Evolutionary conservation across 2,888 invertebrate species (phyloP).

Genomic region (Tridacna crocea): DNA sequence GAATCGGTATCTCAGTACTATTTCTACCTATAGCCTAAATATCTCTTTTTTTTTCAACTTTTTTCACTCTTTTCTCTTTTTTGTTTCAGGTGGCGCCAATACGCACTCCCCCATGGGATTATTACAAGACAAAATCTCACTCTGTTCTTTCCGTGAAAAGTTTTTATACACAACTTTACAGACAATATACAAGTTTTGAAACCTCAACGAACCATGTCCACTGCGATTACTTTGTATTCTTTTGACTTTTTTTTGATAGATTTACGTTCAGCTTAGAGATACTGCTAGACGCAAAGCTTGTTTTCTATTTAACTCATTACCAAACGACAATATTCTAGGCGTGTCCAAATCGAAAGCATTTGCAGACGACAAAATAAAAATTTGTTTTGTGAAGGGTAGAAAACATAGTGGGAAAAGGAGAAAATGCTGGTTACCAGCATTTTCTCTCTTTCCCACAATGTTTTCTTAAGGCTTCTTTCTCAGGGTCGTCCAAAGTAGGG

Average conservation of each 20-base stretch:
- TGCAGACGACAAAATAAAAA: neutral
- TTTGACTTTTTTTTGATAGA: neutral
- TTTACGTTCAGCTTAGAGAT: too few relatives aligned
- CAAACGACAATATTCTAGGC: too few relatives aligned
- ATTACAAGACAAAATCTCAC: slow-evolving; percentile 12
- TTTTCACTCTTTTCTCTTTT: neutral
- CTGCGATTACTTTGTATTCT: neutral
- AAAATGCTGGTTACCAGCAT: too few relatives aligned
- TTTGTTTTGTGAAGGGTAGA: too few relatives aligned
- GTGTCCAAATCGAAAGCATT: too few relatives aligned
- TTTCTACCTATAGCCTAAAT: too few relatives aligned
- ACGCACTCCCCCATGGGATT: neutral
- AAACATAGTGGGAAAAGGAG: too few relatives aligned
- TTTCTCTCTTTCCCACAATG: too few relatives aligned
- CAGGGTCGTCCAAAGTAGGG: too few relatives aligned
- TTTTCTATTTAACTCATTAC: neutral
- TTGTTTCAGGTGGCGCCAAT: neutral
- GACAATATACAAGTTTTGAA: neutral
- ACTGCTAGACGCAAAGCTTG: neutral
- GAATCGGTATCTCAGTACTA: too few relatives aligned
- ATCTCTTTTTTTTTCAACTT: too few relatives aligned
- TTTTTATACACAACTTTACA: slow-evolving; percentile 2
- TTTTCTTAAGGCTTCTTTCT: too few relatives aligned
- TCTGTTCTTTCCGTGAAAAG: slow-evolving; percentile 23
- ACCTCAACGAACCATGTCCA: neutral